These are phyloP conservation scores for Bradynema listronoti DNA, from an alignment of 1,140 invertebrate species.

Conservation along the genomic window DNA sequence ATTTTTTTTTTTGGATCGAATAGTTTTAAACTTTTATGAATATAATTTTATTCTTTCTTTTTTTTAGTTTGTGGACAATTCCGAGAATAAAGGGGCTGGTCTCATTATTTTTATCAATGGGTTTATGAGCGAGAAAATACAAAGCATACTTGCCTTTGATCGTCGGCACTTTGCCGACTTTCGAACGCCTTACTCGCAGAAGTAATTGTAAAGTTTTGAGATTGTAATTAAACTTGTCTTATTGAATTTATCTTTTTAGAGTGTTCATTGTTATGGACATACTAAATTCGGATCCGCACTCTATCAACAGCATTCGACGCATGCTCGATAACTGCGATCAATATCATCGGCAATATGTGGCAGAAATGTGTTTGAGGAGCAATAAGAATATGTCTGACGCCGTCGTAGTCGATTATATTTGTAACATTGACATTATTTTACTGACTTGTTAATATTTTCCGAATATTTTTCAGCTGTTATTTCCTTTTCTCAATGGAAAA, in stretches of 20 bases:
- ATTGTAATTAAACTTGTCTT: no score
- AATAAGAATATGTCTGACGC: constrained; percentile 3
- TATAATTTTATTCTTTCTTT: constrained; percentile 3
- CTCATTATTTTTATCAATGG: constrained; percentile 32
- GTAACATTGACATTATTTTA: no score
- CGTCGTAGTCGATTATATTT: not conserved
- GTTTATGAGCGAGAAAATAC: constrained; percentile 33
- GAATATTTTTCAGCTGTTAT: constrained; percentile 14
- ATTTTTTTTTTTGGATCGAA: not conserved
- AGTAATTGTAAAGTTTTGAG: not conserved
- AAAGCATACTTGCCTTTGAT: constrained; percentile 9
- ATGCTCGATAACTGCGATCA: constrained; percentile 11
- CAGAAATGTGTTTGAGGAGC: constrained; percentile 27
- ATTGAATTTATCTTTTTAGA: not conserved
- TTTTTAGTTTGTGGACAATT: constrained; percentile 29
- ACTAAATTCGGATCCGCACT: constrained; percentile 25
- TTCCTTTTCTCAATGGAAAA: constrained; percentile 15
- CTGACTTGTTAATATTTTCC: no score
- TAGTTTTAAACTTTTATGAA: not conserved
- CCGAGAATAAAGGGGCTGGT: constrained; percentile 32
- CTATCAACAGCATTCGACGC: constrained; percentile 15
- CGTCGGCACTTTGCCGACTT: constrained; percentile 6
- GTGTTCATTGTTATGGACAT: constrained; percentile 42
- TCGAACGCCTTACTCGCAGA: constrained; percentile 3
- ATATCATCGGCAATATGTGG: constrained; percentile 26